Base-by-base conservation (phyloP, 2,113 vertebrate species). In the Coregonus clupeaformis region DNA sequence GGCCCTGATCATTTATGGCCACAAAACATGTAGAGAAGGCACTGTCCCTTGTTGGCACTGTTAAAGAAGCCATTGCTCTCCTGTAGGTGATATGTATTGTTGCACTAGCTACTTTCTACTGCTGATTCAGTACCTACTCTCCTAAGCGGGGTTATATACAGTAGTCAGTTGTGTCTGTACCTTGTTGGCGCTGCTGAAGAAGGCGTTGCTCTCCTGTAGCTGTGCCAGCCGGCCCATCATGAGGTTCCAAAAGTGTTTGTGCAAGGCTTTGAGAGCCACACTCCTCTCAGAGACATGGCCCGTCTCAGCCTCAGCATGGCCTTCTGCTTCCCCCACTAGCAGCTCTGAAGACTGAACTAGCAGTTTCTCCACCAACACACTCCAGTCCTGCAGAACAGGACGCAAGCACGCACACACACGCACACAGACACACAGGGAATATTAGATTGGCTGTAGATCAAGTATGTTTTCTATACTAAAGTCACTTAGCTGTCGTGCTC, bases 181-280 rank as follows among this genome's bases (percentile, higher is more conserved):
- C 36, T 95, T 91, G 80, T 88, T 89, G 73, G 93, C 89, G 49
- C 91, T 85, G 71, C 67, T 87, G 80, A 94, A 96, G 85, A 96
- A 96, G 2, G 80, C 84, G 78, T 95, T 94, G 72, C 94, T 91
- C 75, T 94, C 91, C 32, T 90, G 87, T 55, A 95, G 83, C 55
- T 91, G 82, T 18, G 69, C 75, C 82, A 86, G 90, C 59, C 92
- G 91, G 74, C 87, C 84, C 69, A 86, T 82, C 86, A 94, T 91
- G 4, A 80, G 85, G n/a, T 68, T 85, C 79, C 80, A 85, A 62
- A 93, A 89, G 69, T 93, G 92, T 67, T 93, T 85, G 29, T 90
- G 90, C 49, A 94, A 83, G 14, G 22, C 77, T 6, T 55, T 85
- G 7, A 96, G 85, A 78, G 92, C 93, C 77, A 91, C 86, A 73